phyloP scores from a whole-genome alignment of 1,140 invertebrate genomes.

The Leptinotarsa texana region DNA sequence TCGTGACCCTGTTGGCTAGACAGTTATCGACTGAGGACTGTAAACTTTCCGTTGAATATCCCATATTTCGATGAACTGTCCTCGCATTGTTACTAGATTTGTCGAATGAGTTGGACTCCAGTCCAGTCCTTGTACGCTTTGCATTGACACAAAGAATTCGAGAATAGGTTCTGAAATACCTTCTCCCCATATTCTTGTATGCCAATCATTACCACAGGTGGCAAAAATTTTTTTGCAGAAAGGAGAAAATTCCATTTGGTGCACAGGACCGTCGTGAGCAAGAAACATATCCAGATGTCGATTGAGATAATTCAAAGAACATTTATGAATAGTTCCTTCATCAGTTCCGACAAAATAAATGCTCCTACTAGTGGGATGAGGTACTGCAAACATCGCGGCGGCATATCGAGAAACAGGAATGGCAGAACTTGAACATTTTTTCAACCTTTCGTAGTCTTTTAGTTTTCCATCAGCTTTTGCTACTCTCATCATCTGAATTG shows the following conservation, averaged over 20 bases:
- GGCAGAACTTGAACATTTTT: constrained; percentile 56
- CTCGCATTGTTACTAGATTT: constrained; percentile 75
- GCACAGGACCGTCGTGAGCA: constrained; percentile 80
- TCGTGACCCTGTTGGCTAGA: constrained; percentile 54
- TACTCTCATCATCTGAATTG: constrained; percentile 59
- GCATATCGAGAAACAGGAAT: constrained; percentile 63
- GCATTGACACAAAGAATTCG: constrained; percentile 60
- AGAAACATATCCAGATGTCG: constrained; percentile 72
- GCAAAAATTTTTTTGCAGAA: constrained; percentile 76
- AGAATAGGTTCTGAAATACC: constrained; percentile 67
- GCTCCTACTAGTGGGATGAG: constrained; percentile 67
- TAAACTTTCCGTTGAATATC: constrained; percentile 70
- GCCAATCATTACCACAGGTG: constrained; percentile 84
- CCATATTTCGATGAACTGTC: constrained; percentile 73
- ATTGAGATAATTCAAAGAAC: constrained; percentile 55
- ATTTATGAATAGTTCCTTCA: constrained; percentile 78
- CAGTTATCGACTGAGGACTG: constrained; percentile 64
- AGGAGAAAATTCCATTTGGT: constrained; percentile 76
- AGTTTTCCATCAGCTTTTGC: constrained; percentile 65
- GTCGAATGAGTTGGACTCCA: constrained; percentile 85
- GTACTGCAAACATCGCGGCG: constrained; percentile 65
- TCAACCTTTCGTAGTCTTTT: constrained; percentile 60
- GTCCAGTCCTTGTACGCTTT: constrained; percentile 67
- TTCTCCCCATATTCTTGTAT: constrained; percentile 65
- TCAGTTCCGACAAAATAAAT: constrained; percentile 81